Evolutionary conservation across 1,140 invertebrate species (phyloP).

Genomic region (Eumaeus atala): DNA sequence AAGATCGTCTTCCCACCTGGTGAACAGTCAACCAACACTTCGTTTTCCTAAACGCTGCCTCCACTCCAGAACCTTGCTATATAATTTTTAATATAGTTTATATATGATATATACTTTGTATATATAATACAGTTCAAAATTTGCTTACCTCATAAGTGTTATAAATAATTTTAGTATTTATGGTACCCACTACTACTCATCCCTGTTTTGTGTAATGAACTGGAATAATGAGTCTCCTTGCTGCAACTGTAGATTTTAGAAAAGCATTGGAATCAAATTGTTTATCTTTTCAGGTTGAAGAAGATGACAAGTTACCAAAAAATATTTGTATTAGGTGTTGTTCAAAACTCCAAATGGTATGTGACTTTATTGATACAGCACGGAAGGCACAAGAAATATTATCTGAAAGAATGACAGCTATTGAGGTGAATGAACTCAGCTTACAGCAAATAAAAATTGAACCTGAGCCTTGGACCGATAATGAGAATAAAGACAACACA

Average conservation of each 20-base stretch:
- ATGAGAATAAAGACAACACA: slow-evolving; percentile 43
- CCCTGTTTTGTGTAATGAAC: not conserved
- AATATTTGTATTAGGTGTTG: slow-evolving; percentile 69
- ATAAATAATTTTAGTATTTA: too few relatives aligned
- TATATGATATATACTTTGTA: too few relatives aligned
- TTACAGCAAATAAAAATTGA: slow-evolving; percentile 24
- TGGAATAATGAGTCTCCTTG: not conserved
- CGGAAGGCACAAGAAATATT: slow-evolving; percentile 51
- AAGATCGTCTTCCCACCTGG: too few relatives aligned
- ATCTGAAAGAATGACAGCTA: slow-evolving; percentile 20
- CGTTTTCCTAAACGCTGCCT: too few relatives aligned
- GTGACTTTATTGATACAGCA: slow-evolving; percentile 64
- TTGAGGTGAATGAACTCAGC: not conserved
- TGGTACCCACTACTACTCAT: not conserved
- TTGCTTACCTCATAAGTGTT: too few relatives aligned
- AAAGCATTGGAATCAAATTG: not conserved
- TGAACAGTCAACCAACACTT: too few relatives aligned
- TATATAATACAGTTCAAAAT: too few relatives aligned
- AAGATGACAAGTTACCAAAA: slow-evolving; percentile 67
- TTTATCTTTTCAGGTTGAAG: slow-evolving; percentile 49
- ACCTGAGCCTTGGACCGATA: slow-evolving; percentile 28
- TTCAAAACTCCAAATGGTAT: slow-evolving; percentile 61
- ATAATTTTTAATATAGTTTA: too few relatives aligned
- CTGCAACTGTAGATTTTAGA: too few relatives aligned
- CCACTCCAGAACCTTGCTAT: too few relatives aligned